A percentile compares a stretch with the other conserved stretches of the same genome.
These are phyloP conservation scores for Martes flavigula DNA, from an alignment of 2,797 vertebrate genomes.

Conservation along the genomic window DNA sequence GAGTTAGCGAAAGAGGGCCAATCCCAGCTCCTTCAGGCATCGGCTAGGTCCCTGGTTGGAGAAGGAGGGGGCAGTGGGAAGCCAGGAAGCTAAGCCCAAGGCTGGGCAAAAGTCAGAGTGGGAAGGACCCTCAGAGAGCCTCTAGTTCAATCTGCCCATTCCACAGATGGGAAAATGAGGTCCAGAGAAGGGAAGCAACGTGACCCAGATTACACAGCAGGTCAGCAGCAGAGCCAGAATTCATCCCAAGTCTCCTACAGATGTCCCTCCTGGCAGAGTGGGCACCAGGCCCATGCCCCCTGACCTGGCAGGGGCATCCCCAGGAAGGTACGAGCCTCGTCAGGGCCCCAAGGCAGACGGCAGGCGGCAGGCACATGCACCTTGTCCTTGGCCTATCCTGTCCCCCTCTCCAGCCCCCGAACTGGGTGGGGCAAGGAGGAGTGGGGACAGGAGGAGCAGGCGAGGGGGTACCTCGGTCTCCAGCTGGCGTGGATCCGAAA, in stretches of 20 bases:
- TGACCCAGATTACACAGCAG: background rate
- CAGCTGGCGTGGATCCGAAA: constrained; percentile 97
- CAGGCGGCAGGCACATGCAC: constrained; percentile 80
- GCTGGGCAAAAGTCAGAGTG: constrained; percentile 41
- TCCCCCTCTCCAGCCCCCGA: constrained; percentile 71
- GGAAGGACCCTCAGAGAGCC: constrained; percentile 57
- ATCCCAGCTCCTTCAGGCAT: background rate
- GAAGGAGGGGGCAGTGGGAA: background rate
- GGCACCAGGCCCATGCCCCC: constrained; percentile 57
- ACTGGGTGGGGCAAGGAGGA: constrained; percentile 60
- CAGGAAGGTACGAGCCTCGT: constrained; percentile 56
- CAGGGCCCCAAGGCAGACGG: background rate
- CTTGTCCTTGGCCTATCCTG: constrained; percentile 67
- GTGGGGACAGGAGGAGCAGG: constrained; percentile 69
- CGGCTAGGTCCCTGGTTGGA: background rate
- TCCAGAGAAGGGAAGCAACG: constrained; percentile 23
- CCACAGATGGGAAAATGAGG: constrained; percentile 39
- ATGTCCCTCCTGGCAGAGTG: constrained; percentile 35
- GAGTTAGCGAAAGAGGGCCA: background rate
- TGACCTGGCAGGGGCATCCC: constrained; percentile 65
- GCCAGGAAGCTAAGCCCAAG: constrained; percentile 1
- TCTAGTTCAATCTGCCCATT: constrained; percentile 63
- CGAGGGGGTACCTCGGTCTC: constrained; percentile 95
- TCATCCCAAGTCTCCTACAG: background rate
- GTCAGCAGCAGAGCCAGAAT: constrained; percentile 16